phyloP scores from a whole-genome alignment of 2,797 vertebrate species.

The Betta splendens region DNA sequence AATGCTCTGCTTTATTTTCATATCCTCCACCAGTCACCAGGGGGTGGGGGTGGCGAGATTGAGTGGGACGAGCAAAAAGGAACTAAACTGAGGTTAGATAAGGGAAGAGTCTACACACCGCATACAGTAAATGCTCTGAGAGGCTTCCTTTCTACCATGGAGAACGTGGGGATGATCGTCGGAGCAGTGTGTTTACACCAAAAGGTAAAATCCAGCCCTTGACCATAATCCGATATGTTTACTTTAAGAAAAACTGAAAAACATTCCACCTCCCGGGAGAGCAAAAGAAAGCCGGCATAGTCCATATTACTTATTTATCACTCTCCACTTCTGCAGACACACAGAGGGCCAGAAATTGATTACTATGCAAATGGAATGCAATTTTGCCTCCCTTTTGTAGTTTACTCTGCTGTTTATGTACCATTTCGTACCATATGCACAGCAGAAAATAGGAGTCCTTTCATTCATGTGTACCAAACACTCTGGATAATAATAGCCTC shows the following conservation, averaged over 20 bases:
- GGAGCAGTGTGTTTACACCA: conserved; percentile 2
- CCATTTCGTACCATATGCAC: conserved; percentile 1
- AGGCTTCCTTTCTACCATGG: no score
- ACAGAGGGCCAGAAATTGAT: conserved; percentile 48
- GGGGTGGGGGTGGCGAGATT: no score
- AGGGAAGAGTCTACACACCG: no score
- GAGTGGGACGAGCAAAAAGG: no score
- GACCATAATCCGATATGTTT: conserved; percentile 20
- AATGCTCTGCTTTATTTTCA: no score
- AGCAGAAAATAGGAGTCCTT: conserved; percentile 38
- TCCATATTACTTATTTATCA: conserved; percentile 71
- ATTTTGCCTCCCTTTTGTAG: conserved; percentile 46
- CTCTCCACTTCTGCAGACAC: conserved; percentile 49
- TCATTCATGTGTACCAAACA: conserved; percentile 54
- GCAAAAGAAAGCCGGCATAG: conserved; percentile 39
- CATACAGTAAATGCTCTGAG: no score
- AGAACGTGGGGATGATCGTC: neutral
- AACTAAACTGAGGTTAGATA: no score
- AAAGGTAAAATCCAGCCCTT: conserved; percentile 19
- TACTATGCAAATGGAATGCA: conserved; percentile 73
- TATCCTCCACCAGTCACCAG: no score
- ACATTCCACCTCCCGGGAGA: conserved; percentile 30
- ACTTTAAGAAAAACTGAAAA: conserved; percentile 28
- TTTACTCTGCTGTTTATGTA: conserved; percentile 54
- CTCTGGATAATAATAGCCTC: conserved; percentile 37